Base-by-base conservation (phyloP, 1,140 invertebrate genomes). In the Drosophila ambigua region DNA sequence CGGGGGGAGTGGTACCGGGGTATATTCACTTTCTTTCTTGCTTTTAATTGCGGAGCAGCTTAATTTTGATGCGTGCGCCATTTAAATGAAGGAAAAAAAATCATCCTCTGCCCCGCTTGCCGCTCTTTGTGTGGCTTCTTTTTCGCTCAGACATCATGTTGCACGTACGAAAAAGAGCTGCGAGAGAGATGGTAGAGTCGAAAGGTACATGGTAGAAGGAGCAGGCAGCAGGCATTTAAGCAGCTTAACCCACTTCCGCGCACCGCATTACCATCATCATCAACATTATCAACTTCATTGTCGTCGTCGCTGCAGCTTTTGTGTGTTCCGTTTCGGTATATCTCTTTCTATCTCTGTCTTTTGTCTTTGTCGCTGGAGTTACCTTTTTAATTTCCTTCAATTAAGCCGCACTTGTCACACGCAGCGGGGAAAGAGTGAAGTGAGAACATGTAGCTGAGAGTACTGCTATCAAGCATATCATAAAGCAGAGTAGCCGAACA, bases 161-260 rank as follows among this genome's bases (percentile, higher is more conserved):
- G 20, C 79, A 76, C 79, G 80, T 82, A 78, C 63, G 16, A 54
- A 68, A 79, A 84, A 64, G 60, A 74, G 69, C 69, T 61, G 68
- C 52, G 52, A 31, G 60, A 53, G 46, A 65, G 77, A 45, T 39
- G 16, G 16, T 16, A n/a, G 31, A 8, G 26, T 16, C 9, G 28
- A 6, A 31, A 15, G 41, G 45, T 23, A 16, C 43, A 35, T 43
- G 23, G 52, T 16, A 31, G 7, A 24, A 20, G 51, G 5, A 23
- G 45, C n/a, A 28, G 15, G 20, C 20, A 20, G 74, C 54, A 87
- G 65, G 82, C 75, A 82, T 87, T 87, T 88, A 87, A 87, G 83
- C 75, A 81, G 79, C 83, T 87, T 87, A 87, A 87, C 83, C 83
- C 83, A 87, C 84, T 87, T 87, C 83, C 83, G 83, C 57, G 84